These are phyloP conservation scores for Uromys caudimaculatus DNA, from an alignment of 2,797 vertebrate species.

Conservation along the genomic window DNA sequence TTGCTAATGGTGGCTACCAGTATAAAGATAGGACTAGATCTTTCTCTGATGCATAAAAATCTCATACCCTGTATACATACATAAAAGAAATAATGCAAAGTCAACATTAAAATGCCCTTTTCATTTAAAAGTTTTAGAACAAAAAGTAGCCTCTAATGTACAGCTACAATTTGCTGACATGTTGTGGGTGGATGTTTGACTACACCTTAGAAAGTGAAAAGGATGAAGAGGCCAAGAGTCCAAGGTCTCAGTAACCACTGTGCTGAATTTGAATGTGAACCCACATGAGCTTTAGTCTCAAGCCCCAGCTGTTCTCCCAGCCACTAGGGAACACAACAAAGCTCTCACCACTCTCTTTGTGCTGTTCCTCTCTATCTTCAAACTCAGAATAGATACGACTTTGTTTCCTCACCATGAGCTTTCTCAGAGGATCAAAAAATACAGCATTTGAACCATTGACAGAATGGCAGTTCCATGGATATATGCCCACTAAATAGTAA, in stretches of 20 bases:
- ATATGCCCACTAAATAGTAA: neutral
- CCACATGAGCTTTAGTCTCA: neutral
- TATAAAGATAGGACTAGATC: neutral
- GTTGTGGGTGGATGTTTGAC: neutral
- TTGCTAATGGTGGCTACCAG: neutral
- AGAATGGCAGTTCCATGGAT: neutral
- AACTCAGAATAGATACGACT: neutral
- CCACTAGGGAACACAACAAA: neutral
- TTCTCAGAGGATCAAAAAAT: neutral
- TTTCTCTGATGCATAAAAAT: neutral
- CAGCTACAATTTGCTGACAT: rapidly evolving
- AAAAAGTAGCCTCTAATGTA: neutral
- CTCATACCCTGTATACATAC: neutral
- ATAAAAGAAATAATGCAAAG: neutral
- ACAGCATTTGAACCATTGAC: neutral
- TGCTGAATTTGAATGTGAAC: neutral
- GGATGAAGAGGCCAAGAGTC: neutral
- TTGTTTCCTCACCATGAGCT: neutral
- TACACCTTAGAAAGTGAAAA: neutral
- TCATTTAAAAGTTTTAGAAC: neutral
- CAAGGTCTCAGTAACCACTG: neutral
- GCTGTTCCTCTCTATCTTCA: neutral
- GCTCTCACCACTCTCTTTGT: neutral
- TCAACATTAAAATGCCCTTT: neutral
- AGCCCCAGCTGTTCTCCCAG: neutral